Percentiles rank a stretch among this genome's conserved stretches.
Evolutionary conservation across 1,140 invertebrate species (phyloP).

Genomic region (Bombus sylvicola): DNA sequence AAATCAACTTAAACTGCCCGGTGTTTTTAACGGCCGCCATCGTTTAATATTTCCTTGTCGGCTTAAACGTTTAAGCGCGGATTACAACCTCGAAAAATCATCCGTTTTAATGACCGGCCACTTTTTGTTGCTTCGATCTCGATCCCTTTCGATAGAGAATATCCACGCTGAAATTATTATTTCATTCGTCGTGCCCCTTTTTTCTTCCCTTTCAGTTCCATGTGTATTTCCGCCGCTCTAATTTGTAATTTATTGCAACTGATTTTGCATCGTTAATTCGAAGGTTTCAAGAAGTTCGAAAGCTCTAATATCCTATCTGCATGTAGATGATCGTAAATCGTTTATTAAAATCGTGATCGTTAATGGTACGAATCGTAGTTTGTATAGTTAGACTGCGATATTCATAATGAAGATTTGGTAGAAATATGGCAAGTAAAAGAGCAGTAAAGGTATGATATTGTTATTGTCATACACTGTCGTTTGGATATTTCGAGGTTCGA

Average conservation of each 20-base stretch:
- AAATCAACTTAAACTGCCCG: conserved; percentile 40
- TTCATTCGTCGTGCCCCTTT: not conserved
- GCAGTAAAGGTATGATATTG: not conserved
- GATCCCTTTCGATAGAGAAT: not conserved
- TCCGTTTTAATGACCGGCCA: conserved; percentile 5
- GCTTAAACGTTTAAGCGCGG: conserved; percentile 37
- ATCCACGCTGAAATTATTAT: not conserved
- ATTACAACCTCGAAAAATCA: conserved; percentile 33
- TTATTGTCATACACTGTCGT: too few species aligned
- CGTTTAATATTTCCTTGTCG: conserved; percentile 49
- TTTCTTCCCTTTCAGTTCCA: not conserved
- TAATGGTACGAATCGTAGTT: not conserved
- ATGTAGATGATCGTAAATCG: not conserved
- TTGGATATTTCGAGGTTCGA: too few species aligned
- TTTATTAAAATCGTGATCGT: not conserved
- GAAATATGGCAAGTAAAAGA: not conserved
- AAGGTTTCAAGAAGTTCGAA: not conserved
- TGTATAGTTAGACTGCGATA: not conserved
- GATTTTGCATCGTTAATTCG: not conserved
- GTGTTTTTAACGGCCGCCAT: conserved; percentile 37
- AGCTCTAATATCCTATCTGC: too few species aligned
- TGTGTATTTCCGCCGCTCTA: not conserved
- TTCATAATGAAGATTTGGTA: too few species aligned
- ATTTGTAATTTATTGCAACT: not conserved
- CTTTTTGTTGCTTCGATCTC: not conserved